Evolutionary conservation across 2,113 vertebrate species (phyloP).

Genomic region (Montifringilla adamsi): DNA sequence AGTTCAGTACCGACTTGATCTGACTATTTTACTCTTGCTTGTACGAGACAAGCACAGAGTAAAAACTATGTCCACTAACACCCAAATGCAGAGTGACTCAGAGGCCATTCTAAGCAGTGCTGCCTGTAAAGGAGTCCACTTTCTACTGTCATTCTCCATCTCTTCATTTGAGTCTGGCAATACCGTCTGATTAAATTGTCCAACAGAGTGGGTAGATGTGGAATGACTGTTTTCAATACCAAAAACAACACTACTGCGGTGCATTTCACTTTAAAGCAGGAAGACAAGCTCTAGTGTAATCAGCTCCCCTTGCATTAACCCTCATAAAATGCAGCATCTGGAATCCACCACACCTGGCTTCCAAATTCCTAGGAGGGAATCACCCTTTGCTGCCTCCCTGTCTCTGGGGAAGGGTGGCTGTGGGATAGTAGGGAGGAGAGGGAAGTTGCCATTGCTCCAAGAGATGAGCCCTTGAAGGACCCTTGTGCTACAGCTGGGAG

Average conservation of each 20-base stretch:
- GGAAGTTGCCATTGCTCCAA: neutral
- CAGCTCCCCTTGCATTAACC: neutral
- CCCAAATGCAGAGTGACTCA: neutral
- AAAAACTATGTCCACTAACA: neutral
- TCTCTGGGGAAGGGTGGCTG: rapidly evolving
- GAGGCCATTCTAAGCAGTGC: neutral
- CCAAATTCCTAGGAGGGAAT: neutral
- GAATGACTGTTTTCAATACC: neutral
- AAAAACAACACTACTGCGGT: neutral
- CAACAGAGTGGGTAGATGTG: neutral
- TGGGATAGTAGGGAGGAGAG: neutral
- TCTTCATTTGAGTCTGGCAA: neutral
- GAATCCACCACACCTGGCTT: neutral
- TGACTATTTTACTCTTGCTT: neutral
- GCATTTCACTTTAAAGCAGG: neutral
- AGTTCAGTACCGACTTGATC: neutral
- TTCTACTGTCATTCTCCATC: neutral
- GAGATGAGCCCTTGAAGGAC: neutral
- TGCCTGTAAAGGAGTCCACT: neutral
- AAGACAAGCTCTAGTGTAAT: neutral
- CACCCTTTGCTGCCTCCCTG: neutral
- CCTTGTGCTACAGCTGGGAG: neutral
- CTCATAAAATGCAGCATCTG: neutral
- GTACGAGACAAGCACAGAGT: neutral
- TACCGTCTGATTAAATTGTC: neutral